Conservation (phyloP, 1,140 invertebrate genomes). For the Drosophila bocqueti region DNA sequence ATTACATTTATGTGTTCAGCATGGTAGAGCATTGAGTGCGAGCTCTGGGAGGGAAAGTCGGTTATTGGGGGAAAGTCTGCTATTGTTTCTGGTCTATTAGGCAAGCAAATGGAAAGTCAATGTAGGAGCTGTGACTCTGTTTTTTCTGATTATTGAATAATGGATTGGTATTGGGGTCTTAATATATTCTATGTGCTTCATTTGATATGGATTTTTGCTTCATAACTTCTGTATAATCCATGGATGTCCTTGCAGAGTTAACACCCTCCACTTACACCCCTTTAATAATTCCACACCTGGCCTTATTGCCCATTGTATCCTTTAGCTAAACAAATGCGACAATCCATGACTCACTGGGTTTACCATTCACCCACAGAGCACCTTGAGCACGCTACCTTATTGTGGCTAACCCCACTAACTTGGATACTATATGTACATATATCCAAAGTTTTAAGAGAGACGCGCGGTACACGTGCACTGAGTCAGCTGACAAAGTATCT, state of each 20-base stretch:
- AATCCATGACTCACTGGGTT: slow-evolving; percentile 24
- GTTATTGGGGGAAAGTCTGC: slow-evolving; percentile 25
- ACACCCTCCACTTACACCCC: neutral
- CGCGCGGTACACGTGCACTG: slow-evolving; percentile 41
- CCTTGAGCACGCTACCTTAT: slow-evolving; percentile 31
- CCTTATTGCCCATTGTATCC: slow-evolving; percentile 5
- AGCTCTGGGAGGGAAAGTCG: slow-evolving; percentile 27
- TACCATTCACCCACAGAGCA: slow-evolving; percentile 9
- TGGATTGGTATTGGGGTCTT: neutral
- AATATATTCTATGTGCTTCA: neutral
- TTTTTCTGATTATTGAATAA: neutral
- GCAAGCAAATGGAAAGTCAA: slow-evolving; percentile 15
- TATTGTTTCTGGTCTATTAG: slow-evolving; percentile 38
- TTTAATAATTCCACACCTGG: slow-evolving; percentile 15
- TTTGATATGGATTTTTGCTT: neutral
- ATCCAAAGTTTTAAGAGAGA: slow-evolving; percentile 15
- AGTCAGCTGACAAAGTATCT: slow-evolving; percentile 35
- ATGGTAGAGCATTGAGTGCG: slow-evolving; percentile 19
- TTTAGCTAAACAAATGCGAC: slow-evolving; percentile 10
- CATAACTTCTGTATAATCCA: too few relatives aligned
- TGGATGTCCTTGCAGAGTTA: neutral
- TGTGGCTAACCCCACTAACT: slow-evolving; percentile 25
- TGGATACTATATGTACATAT: slow-evolving; percentile 9
- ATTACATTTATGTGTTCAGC: slow-evolving; percentile 41
- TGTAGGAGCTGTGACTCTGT: neutral